Base-by-base conservation (phyloP, 1,140 invertebrate genomes). In the Drosophila suzukii region DNA sequence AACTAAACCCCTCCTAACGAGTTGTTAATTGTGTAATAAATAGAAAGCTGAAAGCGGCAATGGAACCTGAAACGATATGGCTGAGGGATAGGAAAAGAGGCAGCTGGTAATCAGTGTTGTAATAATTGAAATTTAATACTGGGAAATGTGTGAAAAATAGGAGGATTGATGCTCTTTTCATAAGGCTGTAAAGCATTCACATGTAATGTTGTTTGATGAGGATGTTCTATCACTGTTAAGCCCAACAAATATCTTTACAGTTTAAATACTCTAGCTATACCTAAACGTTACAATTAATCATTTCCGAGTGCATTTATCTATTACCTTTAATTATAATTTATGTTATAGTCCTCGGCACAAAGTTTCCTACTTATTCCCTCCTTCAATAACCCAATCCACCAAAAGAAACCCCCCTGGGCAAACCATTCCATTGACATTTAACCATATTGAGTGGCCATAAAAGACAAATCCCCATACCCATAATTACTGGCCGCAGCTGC, bases 1-100 rank as follows among this genome's bases (percentile, higher is more conserved):
- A 39, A 39, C 38, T 61, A 46, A 61, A 27, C 61, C 57, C 57
- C 62, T 62, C 65, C 76, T 86, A 86, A 88, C 82, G 82, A 86
- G 70, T 86, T 88, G 82, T 86, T 86, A 86, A 86, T 86, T 86
- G 82, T 86, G 82, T 77, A 88, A 88, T 86, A 82, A 88, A 88
- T 86, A 88, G 82, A 86, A 86, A 86, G 82, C 81, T 50, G 75
- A 78, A 81, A 68, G 72, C 76, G 50, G 61, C 59, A 75, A 63
- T 74, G 67, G 43, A 62, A 62, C 57, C 57, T 39, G 15, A 47
- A 75, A 38, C 47, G 61, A 67, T 49, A 38, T 49, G 17, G 43
- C 61, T 44, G 30, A 43, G 39, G 71, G 39, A 71, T n/a, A 51
- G 54, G 20, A 38, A 50, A 15, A 44, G 50, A 54, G 46, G 24